Conservation (phyloP, 2,797 vertebrate species). For the Melanogrammus aeglefinus region DNA sequence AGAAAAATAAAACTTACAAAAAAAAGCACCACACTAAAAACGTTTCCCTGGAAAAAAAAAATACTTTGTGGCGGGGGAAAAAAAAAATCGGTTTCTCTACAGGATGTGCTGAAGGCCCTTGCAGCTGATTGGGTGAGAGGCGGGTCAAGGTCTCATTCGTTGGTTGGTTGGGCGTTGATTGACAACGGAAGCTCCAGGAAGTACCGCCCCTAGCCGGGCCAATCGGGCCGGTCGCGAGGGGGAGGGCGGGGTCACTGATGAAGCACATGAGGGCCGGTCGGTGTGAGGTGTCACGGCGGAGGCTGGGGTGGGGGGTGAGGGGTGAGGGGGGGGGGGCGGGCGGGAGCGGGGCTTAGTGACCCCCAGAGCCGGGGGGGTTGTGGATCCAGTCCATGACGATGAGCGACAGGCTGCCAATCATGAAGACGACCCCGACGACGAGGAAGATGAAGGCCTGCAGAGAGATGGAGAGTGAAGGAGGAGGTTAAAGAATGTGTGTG, state of each 20-base stretch:
- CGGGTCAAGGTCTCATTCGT: too few relatives aligned
- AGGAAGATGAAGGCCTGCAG: slow-evolving; percentile 86
- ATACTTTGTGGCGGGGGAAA: too few relatives aligned
- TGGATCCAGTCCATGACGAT: slow-evolving; percentile 94
- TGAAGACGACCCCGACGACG: slow-evolving; percentile 87
- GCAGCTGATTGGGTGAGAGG: too few relatives aligned
- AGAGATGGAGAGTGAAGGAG: slow-evolving; percentile 18
- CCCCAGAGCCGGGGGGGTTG: slow-evolving; percentile 78
- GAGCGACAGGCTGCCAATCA: slow-evolving; percentile 92
- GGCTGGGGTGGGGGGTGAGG: slow-evolving; percentile 5
- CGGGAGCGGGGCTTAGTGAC: slow-evolving; percentile 81
- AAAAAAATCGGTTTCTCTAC: too few relatives aligned
- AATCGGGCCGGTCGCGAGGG: too few relatives aligned
- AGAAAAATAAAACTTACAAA: too few relatives aligned
- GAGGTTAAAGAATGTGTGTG: background rate
- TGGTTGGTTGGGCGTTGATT: background rate
- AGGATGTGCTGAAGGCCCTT: too few relatives aligned
- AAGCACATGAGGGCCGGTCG: background rate
- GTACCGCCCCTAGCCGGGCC: too few relatives aligned
- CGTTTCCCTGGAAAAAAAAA: too few relatives aligned
- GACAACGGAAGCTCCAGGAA: too few relatives aligned
- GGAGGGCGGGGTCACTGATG: background rate
- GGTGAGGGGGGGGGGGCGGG: background rate
- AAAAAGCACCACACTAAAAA: too few relatives aligned
- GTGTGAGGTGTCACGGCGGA: slow-evolving; percentile 26